phyloP scores from a whole-genome alignment of 2,113 vertebrate species.

The Pluvianellus socialis region DNA sequence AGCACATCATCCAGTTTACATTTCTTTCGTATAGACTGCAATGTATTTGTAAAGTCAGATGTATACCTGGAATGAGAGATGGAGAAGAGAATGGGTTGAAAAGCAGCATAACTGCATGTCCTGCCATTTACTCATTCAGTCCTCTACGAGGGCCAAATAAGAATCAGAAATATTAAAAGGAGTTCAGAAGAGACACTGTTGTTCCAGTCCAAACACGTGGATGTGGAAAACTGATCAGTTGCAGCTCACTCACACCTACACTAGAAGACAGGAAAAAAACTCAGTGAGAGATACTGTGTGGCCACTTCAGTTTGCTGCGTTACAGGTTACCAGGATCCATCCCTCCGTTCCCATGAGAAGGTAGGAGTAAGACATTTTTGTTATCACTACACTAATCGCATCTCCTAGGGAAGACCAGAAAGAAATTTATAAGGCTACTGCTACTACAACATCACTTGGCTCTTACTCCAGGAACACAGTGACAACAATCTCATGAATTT shows the following conservation, averaged over 20 bases:
- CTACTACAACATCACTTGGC: not conserved
- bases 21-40: conserved; percentile 93
- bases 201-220: not conserved
- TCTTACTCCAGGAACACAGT: conserved; percentile 27
- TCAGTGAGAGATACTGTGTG: not conserved
- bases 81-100: not conserved
- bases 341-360: not conserved
- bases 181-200: not conserved
- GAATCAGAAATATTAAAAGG: not conserved
- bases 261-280: not conserved
- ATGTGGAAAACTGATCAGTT: not conserved
- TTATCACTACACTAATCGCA: not conserved
- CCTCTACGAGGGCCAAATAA: not conserved
- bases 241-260: not conserved
- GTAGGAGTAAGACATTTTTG: not conserved
- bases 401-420: not conserved
- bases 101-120: not conserved
- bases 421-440: not conserved
- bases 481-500: conserved; percentile 40
- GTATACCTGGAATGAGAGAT: conserved; percentile 76
- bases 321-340: not conserved
- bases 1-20: conserved; percentile 86
- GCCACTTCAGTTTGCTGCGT: not conserved
- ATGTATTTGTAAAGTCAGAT: conserved; percentile 86
- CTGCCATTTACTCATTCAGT: not conserved